phyloP scores from a whole-genome alignment of 1,140 invertebrate species.

The Episyrphus balteatus region DNA sequence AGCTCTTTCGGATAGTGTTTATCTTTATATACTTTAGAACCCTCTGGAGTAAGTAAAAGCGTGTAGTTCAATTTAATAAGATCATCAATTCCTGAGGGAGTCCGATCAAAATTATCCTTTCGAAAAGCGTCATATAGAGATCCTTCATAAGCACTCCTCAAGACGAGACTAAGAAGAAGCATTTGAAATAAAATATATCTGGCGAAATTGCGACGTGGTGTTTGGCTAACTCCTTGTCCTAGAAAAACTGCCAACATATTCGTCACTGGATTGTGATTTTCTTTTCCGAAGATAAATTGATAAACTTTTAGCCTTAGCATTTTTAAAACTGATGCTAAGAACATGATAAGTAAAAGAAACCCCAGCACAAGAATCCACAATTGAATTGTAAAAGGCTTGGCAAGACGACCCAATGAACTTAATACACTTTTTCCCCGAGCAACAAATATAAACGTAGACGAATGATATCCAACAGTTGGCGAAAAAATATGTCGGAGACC shows the following conservation, averaged over 20 bases:
- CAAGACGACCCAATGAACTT: slow-evolving; percentile 2
- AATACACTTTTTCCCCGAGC: not conserved
- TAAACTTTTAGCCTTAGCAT: not conserved
- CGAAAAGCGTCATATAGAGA: slow-evolving; percentile 9
- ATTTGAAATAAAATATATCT: slow-evolving; percentile 5
- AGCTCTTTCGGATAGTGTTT: too few species aligned
- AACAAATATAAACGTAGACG: too few species aligned
- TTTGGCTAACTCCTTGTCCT: slow-evolving; percentile 6
- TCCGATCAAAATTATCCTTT: not conserved
- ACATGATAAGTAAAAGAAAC: not conserved
- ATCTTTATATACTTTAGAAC: not conserved
- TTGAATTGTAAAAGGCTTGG: not conserved
- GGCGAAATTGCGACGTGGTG: slow-evolving; percentile 5
- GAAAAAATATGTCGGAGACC: not conserved
- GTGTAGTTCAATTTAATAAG: not conserved
- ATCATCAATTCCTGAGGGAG: not conserved
- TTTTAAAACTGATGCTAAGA: not conserved
- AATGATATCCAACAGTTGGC: too few species aligned
- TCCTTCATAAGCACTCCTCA: slow-evolving; percentile 10
- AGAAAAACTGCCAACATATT: slow-evolving; percentile 3
- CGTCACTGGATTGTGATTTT: not conserved
- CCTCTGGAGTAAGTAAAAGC: not conserved
- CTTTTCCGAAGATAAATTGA: slow-evolving; percentile 4
- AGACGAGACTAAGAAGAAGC: slow-evolving; percentile 2
- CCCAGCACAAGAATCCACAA: not conserved